A percentile compares a stretch with the other conserved stretches of the same genome.
These are phyloP conservation scores for Aspidiotus rigidus DNA, from an alignment of 2,888 invertebrate species.

Conservation along the genomic window DNA sequence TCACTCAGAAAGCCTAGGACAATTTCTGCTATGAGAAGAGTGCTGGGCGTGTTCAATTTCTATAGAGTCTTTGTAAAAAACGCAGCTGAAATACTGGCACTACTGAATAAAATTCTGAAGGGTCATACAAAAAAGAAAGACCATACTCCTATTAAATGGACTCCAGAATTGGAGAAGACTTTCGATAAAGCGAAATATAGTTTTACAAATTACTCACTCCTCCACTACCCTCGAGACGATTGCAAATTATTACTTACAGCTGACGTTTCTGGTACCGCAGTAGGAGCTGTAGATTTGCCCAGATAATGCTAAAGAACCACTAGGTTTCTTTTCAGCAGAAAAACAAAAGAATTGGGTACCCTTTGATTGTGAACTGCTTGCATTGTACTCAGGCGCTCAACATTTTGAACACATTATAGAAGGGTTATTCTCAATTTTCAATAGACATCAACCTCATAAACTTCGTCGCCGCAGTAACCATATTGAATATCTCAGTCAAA, in stretches of 20 bases:
- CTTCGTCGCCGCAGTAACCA: not conserved
- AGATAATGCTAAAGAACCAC: not conserved
- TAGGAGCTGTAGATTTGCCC: slow-evolving; percentile 43
- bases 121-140: slow-evolving; percentile 8
- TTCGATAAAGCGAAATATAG: not conserved
- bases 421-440: slow-evolving; percentile 1
- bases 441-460: not conserved
- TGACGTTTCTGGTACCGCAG: slow-evolving; percentile 41
- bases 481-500: not conserved
- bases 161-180: not conserved
- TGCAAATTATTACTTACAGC: slow-evolving; percentile 22
- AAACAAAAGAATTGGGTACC: not conserved
- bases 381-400: not conserved
- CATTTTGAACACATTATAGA: not conserved
- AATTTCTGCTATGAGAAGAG: not conserved
- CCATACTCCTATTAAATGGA: not conserved
- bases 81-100: slow-evolving; percentile 1
- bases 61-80: no score
- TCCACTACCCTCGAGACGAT: slow-evolving; percentile 3
- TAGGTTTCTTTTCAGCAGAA: not conserved
- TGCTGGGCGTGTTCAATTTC: not conserved
- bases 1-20: not conserved
- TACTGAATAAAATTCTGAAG: not conserved
- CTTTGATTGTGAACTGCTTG: not conserved
- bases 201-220: not conserved